Base-by-base conservation (phyloP, 2,113 vertebrate species). In the Guaruba guarouba region DNA sequence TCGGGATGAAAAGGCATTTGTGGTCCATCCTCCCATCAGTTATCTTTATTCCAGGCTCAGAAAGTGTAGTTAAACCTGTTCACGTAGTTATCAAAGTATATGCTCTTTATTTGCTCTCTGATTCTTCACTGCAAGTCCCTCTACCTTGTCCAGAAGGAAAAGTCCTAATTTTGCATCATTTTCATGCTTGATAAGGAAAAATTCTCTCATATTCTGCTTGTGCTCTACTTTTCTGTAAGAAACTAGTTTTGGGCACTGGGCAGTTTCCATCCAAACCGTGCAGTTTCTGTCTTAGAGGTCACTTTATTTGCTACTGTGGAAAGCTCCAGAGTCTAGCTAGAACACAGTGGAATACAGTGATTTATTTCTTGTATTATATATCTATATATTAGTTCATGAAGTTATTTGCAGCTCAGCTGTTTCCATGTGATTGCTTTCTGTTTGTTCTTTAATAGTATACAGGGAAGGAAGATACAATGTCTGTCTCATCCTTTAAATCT, bases 401-500 rank as follows among this genome's bases (percentile, higher is more conserved):
- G 64, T 84, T 76, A 86, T 93, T 86, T 78, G 43, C 61, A 80
- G 41, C 63, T 82, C 74, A 24, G 74, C 52, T 44, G 6, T 64
- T 82, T 41, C 75, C 70, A 24, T 19, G 67, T 35, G 24, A n/a
- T 52, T 78, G n/a, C 78, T 71, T 80, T 73, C 57, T 49, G 44
- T 82, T 90, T 82, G 27, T 35, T 81, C 82, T 59, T 80, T 70
- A 88, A 25, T 16, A 55, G 84, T 43, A 37, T 23, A 48, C 7
- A 29, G 52, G 39, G 24, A 33, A 69, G 62, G 67, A 71, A 67
- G 69, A 54, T 33, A 46, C 66, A 29, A 13, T 15, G 52, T 41
- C 33, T 86, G 1, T 73, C 19, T 57, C 48, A 31, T 55, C 44
- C 80, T 81, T 79, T 82, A 87, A 88, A 92, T 95, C 89, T 93